Base-by-base conservation (phyloP, 2,113 vertebrate species). In the Nipponia nippon region DNA sequence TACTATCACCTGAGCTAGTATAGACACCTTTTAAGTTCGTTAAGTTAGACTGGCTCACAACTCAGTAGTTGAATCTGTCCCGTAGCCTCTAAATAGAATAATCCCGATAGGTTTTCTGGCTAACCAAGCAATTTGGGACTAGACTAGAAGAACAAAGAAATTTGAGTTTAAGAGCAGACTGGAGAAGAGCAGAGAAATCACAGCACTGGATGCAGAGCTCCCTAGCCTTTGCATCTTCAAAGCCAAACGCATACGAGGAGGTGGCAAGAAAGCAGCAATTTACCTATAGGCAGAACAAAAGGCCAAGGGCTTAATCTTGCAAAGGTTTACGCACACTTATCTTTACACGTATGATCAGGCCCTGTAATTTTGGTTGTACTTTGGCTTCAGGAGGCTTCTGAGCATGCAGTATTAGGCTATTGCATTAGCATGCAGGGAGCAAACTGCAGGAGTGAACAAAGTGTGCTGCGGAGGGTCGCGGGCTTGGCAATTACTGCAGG, bases 391-490 rank as follows among this genome's bases (percentile, higher is more conserved):
- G 52, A 83, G n/a, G 38, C 21, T 83, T 55, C 80, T 62, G 52
- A 90, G 63, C 23, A 32, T 26, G 47, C 20, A 46, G 3, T 36
- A 26, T 49, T 55, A 79, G 22, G 9, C 40, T 62, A 6, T 34
- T 77, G 36, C 83, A 62, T 66, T 75, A 89, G 17, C 59, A 86
- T 32, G 30, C 53, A 81, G 63, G 80, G 50, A 47, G 19, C 30
- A 62, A 92, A 58, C 38, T 47, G 59, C 63, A 47, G n/a, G 50
- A 80, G 67, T 4, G 49, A 90, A 13, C 32, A 71, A 65, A 65
- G 65, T 26, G 13, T 44, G n/a, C n/a, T 70, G 27, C 3, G 1
- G 50, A 19, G 44, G 19, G 30, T 50, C 12, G 0, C 2, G 5
- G 26, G 21, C 52, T 69, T 53, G 62, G 89, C n/a, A 34, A 23